A percentile compares a stretch with the other conserved stretches of the same genome.
These are phyloP conservation scores for Notothenia rossii DNA, from an alignment of 2,113 vertebrate species.

Conservation along the genomic window DNA sequence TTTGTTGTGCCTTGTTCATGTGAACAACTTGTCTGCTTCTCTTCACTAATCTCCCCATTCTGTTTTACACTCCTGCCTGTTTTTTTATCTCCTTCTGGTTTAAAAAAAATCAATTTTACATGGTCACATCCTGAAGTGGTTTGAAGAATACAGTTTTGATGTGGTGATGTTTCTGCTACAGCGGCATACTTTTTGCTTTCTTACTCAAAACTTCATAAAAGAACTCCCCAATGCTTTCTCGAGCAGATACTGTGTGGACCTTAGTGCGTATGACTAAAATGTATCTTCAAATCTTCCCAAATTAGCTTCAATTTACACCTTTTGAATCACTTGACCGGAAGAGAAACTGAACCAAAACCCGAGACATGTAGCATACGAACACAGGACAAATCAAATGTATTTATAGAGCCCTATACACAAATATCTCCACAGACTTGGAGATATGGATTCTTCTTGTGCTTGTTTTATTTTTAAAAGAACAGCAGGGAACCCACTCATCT, in stretches of 20 bases:
- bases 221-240: background rate
- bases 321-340: background rate
- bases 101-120: constrained; percentile 38
- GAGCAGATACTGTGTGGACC: no score
- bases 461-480: constrained; percentile 56
- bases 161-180: constrained; percentile 7
- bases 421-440: constrained; percentile 13
- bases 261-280: background rate
- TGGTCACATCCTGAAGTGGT: constrained; percentile 19
- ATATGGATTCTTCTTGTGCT: background rate
- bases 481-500: constrained; percentile 60
- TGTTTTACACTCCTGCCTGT: constrained; percentile 54
- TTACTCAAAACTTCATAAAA: background rate
- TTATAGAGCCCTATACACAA: constrained; percentile 20
- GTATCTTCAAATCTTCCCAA: background rate
- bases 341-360: background rate
- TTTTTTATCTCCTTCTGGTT: constrained; percentile 55
- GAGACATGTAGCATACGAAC: background rate
- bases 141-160: constrained; percentile 20
- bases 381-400: constrained; percentile 26
- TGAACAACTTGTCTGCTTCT: constrained; percentile 49
- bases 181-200: constrained; percentile 4
- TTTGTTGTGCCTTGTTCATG: constrained; percentile 33
- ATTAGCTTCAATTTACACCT: background rate
- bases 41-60: constrained; percentile 49